phyloP scores from a whole-genome alignment of 2,113 vertebrate genomes.

The Numida meleagris region DNA sequence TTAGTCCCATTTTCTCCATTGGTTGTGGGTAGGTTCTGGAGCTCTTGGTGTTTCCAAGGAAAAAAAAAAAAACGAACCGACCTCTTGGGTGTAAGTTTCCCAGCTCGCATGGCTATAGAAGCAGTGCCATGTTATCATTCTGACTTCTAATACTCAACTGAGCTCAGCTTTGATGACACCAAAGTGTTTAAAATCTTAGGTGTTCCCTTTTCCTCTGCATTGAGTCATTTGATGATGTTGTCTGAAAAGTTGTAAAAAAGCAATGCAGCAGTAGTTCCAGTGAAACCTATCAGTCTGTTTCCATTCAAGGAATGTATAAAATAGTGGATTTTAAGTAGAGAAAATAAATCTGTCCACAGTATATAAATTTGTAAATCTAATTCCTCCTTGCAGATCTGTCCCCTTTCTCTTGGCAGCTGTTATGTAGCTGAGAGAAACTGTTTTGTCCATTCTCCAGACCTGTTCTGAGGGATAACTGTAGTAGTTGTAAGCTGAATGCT shows the following conservation, averaged over 20 bases:
- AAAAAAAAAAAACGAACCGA: not conserved
- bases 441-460: not conserved
- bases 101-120: not conserved
- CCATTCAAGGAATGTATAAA: slow-evolving; percentile 16
- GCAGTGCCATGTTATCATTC: rapidly evolving
- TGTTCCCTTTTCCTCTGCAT: not conserved
- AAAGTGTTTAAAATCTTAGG: not conserved
- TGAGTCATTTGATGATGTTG: not conserved
- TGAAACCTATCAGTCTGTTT: not conserved
- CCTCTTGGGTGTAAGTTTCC: not conserved
- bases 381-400: not conserved
- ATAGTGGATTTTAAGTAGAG: not conserved
- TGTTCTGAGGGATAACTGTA: not conserved
- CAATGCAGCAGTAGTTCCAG: not conserved
- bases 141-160: not conserved
- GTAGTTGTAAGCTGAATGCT: not conserved
- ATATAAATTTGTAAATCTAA: not conserved
- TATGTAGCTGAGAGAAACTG: not conserved
- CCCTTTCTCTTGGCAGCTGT: not conserved
- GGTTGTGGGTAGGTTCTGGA: not conserved
- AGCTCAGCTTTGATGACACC: not conserved
- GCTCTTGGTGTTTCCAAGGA: not conserved
- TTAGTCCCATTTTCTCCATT: not conserved
- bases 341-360: slow-evolving; percentile 42
- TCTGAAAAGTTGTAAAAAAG: slow-evolving; percentile 9